Evolutionary conservation across 1,140 invertebrate species (phyloP), one percentile per base, ranked within the genome.

Genomic region (Archegozetes longisetosus): DNA sequence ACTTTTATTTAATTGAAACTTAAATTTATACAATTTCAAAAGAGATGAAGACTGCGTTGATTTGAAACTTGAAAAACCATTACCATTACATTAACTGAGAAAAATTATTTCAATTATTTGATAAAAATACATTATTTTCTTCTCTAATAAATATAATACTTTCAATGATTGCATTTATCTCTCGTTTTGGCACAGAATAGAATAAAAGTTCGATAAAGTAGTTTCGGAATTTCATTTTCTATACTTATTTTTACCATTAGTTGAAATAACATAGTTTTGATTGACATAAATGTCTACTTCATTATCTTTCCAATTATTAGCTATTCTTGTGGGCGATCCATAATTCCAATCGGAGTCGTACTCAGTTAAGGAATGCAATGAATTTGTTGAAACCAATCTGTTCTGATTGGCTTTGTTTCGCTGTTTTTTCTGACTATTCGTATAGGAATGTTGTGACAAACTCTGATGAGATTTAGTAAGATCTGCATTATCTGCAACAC

Each of bases 221-320:
- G 17, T 40, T 6, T 40, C 32, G 32, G 6, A 40, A 40, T 40
- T 40, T 40, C 17, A 40, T 40, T 40, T 40, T 9, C 6, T 6
- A 40, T 40, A 40, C 17, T 40, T 40, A 17, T 40, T 40, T 40
- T 17, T 40, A 40, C 32, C 32, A 40, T 40, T 40, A 17, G 32
- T 40, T 40, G 32, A 40, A 17, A 40, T 40, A 17, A 40, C 63
- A 46, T 64, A 63, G 74, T 91, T 91, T 66, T 88, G 79, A 56
- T 87, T 83, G 80, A 90, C 88, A 73, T 93, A 93, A 67, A 92
- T 89, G 65, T 93, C 88, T 83, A 91, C 88, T 70, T 92, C 88
- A 70, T 92, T 87, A 72, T 93, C 89, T 55, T 88, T 93, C 88
- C 88, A 92, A 70, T 89, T 90, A 70, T 90, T 32, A 9, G 60